These are phyloP conservation scores for Melitaea athalia DNA, from an alignment of 2,888 invertebrate genomes.

Conservation along the genomic window DNA sequence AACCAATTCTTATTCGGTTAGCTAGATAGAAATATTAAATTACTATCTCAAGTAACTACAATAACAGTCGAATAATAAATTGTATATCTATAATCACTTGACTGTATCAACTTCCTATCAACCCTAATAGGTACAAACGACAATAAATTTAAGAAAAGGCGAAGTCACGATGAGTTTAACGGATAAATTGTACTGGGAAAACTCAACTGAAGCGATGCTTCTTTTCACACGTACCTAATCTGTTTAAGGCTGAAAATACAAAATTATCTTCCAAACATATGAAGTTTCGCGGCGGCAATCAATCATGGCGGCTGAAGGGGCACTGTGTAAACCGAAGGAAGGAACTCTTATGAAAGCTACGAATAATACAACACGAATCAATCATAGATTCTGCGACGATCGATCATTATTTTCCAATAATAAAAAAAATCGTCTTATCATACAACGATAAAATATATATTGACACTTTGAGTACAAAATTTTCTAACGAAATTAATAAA, in stretches of 20 bases:
- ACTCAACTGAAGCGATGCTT: slow-evolving; percentile 64
- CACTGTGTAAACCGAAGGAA: slow-evolving; percentile 68
- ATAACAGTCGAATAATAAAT: no score
- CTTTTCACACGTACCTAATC: slow-evolving; percentile 74
- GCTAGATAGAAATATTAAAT: neutral
- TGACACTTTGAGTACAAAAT: slow-evolving; percentile 31
- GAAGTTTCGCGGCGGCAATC: slow-evolving; percentile 77
- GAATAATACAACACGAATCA: slow-evolving; percentile 81
- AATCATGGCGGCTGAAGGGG: slow-evolving; percentile 74
- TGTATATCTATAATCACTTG: neutral
- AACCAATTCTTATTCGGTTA: slow-evolving; percentile 9
- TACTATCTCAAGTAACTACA: neutral
- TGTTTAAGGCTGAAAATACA: slow-evolving; percentile 79
- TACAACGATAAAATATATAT: slow-evolving; percentile 29
- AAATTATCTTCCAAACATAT: slow-evolving; percentile 81
- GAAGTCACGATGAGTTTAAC: slow-evolving; percentile 60
- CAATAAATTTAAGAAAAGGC: slow-evolving; percentile 60
- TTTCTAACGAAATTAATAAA: neutral
- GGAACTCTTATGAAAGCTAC: slow-evolving; percentile 75
- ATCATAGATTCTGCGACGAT: slow-evolving; percentile 81
- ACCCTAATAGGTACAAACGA: slow-evolving; percentile 36
- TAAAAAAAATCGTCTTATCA: slow-evolving; percentile 52
- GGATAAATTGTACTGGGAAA: slow-evolving; percentile 54
- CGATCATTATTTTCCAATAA: slow-evolving; percentile 78
- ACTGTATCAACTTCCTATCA: neutral